Percentiles rank a stretch among this genome's conserved stretches.
Conservation (phyloP, 2,113 vertebrate genomes). For the Syrmaticus mikado region DNA sequence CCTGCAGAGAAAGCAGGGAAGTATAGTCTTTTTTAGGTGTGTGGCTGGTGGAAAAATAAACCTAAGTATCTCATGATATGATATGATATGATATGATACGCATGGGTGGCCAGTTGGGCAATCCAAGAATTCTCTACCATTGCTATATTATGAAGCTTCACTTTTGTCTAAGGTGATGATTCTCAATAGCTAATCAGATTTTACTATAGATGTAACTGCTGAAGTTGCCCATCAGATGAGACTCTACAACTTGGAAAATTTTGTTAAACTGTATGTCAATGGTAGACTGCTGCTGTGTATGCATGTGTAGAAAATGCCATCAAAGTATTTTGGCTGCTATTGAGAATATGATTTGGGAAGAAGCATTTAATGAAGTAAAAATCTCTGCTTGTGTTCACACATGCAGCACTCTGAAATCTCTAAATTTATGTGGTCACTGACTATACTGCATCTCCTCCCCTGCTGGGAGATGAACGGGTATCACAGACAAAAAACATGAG, state of each 20-base stretch:
- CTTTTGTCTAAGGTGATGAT: background rate
- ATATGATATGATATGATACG: too few relatives aligned
- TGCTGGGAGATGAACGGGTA: rapidly evolving
- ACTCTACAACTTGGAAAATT: background rate
- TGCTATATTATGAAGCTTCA: background rate
- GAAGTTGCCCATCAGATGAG: background rate
- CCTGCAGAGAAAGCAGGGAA: background rate
- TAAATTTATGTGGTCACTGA: rapidly evolving
- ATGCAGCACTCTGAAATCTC: background rate
- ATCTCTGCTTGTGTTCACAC: background rate
- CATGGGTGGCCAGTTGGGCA: background rate
- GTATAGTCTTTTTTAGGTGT: background rate
- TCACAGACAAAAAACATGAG: background rate
- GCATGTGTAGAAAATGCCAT: background rate
- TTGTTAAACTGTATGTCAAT: background rate
- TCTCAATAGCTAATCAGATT: background rate
- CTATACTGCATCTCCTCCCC: background rate
- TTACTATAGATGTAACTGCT: background rate
- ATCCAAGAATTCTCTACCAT: background rate
- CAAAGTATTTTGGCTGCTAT: background rate
- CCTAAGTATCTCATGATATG: background rate
- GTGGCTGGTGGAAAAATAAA: background rate
- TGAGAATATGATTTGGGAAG: background rate
- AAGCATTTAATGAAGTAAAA: background rate
- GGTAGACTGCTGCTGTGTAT: background rate